phyloP scores from a whole-genome alignment of 2,113 vertebrate genomes.

The Numida meleagris region DNA sequence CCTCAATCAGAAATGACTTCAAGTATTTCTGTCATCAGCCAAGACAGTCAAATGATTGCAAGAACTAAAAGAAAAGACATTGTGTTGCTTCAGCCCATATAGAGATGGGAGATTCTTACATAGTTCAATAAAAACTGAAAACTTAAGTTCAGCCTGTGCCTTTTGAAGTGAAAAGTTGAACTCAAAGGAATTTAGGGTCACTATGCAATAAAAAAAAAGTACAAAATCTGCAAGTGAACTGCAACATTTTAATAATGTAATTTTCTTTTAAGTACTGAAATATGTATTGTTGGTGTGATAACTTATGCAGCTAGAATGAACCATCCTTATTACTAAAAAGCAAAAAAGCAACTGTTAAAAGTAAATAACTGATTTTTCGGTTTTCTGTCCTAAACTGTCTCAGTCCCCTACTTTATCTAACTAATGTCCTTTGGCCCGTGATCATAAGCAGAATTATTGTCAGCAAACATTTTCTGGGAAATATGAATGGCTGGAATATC shows the following conservation, averaged over 20 bases:
- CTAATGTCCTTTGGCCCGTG: background rate
- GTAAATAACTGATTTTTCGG: background rate
- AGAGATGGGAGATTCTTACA: background rate
- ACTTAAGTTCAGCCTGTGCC: background rate
- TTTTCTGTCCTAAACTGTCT: background rate
- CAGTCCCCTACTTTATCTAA: background rate
- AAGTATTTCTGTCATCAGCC: background rate
- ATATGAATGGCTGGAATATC: constrained; percentile 5
- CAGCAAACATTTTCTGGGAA: constrained; percentile 22
- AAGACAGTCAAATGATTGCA: background rate
- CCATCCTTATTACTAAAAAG: background rate
- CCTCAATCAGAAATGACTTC: background rate
- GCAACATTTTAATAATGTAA: background rate
- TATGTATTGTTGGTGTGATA: background rate
- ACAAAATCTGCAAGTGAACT: background rate
- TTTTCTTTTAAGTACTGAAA: background rate
- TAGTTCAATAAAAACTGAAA: background rate
- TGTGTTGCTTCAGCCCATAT: background rate
- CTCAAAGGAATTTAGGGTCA: background rate
- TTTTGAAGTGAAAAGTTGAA: background rate
- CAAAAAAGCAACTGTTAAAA: background rate
- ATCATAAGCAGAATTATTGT: constrained; percentile 25
- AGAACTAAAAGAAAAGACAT: background rate
- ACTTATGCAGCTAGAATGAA: background rate
- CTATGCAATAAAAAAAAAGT: background rate